Base-by-base conservation (phyloP, 30 jellyfish, hydroid and myxozoan species). In the Aurelia coerulea region DNA sequence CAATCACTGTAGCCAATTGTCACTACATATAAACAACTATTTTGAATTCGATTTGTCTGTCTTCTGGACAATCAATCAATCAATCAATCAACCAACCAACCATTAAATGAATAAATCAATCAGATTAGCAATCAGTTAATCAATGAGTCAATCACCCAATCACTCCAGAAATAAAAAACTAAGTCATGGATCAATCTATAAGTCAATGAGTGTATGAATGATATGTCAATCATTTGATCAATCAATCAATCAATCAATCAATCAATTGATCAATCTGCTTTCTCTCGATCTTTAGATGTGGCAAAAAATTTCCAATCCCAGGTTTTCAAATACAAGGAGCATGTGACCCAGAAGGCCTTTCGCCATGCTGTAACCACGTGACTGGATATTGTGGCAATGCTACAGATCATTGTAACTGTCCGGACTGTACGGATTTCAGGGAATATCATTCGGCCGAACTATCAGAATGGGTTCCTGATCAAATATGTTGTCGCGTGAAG, bases 281-380 rank as follows among this genome's bases (percentile, higher is more conserved):
- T 46, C 14, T 7, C 13, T 46, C 56, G 2, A 46, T 16, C 83
- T 13, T 39, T 69, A 94, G 99, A 59, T 94, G 99, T 62, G 99
- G 99, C 34, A 74, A 52, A 65, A 66, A 74, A 31, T 60, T 32
- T 74, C 97, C 95, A 11, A n/a, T 89, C 13, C 90, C 90, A 2
- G 94, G 96, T 16, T 63, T 62, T 46, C 96, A 94, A 5, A 77
- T 94, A 37, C 96, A 89, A 62, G 96, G 95, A 32, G 93, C 78
- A 29, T 94, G 99, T 74, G 91, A 94, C 72, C 97, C 99, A 6
- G 90, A 93, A 11, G 67, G 97, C 63, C 62, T 29, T 33, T 59
- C 88, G 2, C 99, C 99, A 2, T 94, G 99, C 60, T 94, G 99
- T 75, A 78, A 94, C 59, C 97, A 46, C 17, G 50, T n/a, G 53